These are phyloP conservation scores for Coregonus clupeaformis DNA, from an alignment of 2,113 vertebrate species.

Conservation along the genomic window DNA sequence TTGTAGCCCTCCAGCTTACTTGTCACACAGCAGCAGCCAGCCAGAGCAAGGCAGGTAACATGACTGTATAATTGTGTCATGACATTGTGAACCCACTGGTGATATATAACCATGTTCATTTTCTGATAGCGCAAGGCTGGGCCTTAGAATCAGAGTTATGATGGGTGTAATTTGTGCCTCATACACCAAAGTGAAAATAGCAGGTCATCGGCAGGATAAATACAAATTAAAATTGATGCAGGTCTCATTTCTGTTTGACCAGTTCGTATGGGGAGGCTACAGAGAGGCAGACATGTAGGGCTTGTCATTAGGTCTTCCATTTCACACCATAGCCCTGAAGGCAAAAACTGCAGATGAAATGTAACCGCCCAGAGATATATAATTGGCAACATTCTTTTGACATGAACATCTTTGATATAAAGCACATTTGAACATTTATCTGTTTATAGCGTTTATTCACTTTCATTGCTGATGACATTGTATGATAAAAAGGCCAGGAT, in stretches of 20 bases:
- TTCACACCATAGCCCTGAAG: slow-evolving; percentile 57
- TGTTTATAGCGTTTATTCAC: too few species aligned
- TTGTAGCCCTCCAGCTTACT: slow-evolving; percentile 68
- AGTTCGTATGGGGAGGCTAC: slow-evolving; percentile 64
- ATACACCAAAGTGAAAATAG: slow-evolving; percentile 68
- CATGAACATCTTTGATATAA: slow-evolving; percentile 19
- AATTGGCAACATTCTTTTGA: neutral
- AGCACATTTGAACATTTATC: slow-evolving; percentile 6
- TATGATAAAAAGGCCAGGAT: neutral
- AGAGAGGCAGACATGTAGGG: slow-evolving; percentile 49
- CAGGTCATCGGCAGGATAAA: slow-evolving; percentile 78
- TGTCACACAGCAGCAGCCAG: slow-evolving; percentile 68
- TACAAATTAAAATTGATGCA: slow-evolving; percentile 83
- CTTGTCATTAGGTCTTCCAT: slow-evolving; percentile 64
- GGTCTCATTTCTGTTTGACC: slow-evolving; percentile 76
- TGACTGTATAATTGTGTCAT: slow-evolving; percentile 80
- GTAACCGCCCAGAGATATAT: slow-evolving; percentile 41
- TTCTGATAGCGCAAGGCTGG: slow-evolving; percentile 73
- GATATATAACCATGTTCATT: slow-evolving; percentile 80
- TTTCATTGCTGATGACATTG: neutral
- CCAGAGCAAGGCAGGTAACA: slow-evolving; percentile 68
- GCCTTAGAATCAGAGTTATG: slow-evolving; percentile 73
- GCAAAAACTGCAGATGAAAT: slow-evolving; percentile 54
- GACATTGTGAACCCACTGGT: slow-evolving; percentile 76
- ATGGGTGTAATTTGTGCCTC: slow-evolving; percentile 79